Evolutionary conservation across 2,888 invertebrate species (phyloP).

Genomic region (Allygus modestus): DNA sequence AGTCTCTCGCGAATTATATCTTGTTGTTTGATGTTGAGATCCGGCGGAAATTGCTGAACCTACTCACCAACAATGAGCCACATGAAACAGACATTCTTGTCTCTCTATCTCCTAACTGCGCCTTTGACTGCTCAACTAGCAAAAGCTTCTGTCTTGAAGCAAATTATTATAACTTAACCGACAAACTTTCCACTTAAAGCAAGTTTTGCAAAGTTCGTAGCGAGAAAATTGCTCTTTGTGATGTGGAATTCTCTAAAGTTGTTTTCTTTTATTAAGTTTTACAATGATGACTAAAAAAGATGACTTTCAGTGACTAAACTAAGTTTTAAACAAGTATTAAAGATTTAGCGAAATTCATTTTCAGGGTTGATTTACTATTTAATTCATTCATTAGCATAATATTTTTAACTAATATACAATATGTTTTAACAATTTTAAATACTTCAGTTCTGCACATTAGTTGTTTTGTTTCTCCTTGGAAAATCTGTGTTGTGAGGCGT

Average conservation of each 20-base stretch:
- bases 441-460: no score
- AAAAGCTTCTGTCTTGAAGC: constrained; percentile 9
- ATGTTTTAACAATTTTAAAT: no score
- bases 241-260: background rate
- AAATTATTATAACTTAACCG: constrained; percentile 36
- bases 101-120: background rate
- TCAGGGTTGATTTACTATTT: no score
- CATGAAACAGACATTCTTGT: constrained; percentile 51
- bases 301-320: background rate
- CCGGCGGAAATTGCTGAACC: constrained; percentile 26
- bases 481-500: no score
- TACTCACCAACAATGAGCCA: constrained; percentile 7
- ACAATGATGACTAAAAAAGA: background rate
- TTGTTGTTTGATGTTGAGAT: constrained; percentile 30
- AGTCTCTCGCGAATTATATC: constrained; percentile 37
- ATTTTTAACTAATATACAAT: no score
- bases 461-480: no score
- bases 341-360: no score
- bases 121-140: constrained; percentile 47
- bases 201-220: constrained; percentile 9
- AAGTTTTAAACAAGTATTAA: no score
- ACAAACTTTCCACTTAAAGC: constrained; percentile 23
- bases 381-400: no score
- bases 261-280: background rate
- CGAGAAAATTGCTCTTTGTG: constrained; percentile 9